Conservation (phyloP, 2,888 invertebrate species). For the Chloromyia formosa region DNA sequence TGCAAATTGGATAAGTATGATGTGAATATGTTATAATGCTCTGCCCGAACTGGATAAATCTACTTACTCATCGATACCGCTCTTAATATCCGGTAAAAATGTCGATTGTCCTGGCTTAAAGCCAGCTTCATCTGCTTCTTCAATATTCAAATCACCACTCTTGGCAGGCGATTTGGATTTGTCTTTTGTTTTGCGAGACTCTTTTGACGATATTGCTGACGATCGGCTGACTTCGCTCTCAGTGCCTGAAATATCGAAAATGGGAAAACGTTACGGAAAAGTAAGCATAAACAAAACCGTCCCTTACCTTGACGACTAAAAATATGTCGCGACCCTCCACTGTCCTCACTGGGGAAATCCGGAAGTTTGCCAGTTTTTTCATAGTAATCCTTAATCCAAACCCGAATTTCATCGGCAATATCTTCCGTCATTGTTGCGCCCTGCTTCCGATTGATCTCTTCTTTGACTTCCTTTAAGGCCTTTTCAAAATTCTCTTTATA, state of each 20-base stretch:
- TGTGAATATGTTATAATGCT: no score
- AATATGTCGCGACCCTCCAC: conserved; percentile 86
- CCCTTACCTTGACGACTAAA: conserved; percentile 77
- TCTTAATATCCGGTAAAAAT: conserved; percentile 76
- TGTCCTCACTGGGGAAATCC: conserved; percentile 90
- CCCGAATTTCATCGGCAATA: conserved; percentile 85
- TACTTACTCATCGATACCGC: conserved; percentile 75
- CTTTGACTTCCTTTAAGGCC: conserved; percentile 70
- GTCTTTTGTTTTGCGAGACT: conserved; percentile 80
- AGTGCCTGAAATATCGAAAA: conserved; percentile 68
- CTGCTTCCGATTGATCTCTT: conserved; percentile 75
- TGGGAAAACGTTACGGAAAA: not conserved
- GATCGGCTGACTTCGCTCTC: conserved; percentile 84
- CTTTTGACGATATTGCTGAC: conserved; percentile 78
- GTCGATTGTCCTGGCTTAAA: conserved; percentile 76
- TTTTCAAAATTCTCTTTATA: conserved; percentile 76
- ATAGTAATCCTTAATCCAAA: conserved; percentile 86
- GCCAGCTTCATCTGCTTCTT: conserved; percentile 68
- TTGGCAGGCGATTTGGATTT: conserved; percentile 70
- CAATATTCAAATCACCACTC: conserved; percentile 67
- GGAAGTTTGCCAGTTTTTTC: conserved; percentile 87
- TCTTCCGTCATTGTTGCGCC: conserved; percentile 83
- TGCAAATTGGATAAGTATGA: no score
- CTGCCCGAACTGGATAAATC: no score
- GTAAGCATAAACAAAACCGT: no score